Conservation (phyloP, 1,140 invertebrate genomes). For the Drosophila bocqueti region DNA sequence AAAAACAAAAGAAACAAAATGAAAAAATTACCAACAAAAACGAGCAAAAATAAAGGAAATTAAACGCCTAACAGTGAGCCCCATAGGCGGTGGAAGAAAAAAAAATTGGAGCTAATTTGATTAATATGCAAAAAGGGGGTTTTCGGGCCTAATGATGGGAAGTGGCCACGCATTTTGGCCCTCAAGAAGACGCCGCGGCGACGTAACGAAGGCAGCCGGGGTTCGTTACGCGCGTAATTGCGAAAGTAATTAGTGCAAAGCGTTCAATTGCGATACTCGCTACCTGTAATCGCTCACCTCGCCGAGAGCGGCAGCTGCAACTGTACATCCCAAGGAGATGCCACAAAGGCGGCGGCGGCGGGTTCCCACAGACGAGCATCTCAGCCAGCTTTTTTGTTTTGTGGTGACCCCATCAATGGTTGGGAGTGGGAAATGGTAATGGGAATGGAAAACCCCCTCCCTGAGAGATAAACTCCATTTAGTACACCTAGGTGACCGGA, state of each 20-base stretch:
- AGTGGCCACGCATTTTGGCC: conserved; percentile 73
- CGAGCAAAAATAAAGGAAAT: conserved; percentile 23
- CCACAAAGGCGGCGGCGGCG: conserved; percentile 1
- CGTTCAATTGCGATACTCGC: conserved; percentile 56
- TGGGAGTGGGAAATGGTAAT: background rate
- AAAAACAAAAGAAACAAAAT: no score
- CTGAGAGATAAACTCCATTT: conserved; percentile 7
- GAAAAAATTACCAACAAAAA: conserved; percentile 13
- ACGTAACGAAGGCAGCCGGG: conserved; percentile 37
- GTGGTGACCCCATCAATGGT: conserved; percentile 12
- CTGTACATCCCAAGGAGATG: conserved; percentile 16
- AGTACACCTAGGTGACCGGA: background rate
- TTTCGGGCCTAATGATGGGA: conserved; percentile 71
- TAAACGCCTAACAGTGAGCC: conserved; percentile 63
- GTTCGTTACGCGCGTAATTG: conserved; percentile 74
- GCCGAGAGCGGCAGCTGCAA: conserved; percentile 5
- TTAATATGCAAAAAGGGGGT: conserved; percentile 64
- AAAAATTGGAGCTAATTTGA: conserved; percentile 81
- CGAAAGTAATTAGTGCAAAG: conserved; percentile 81
- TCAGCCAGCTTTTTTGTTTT: background rate
- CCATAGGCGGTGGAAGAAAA: conserved; percentile 42
- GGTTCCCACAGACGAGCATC: conserved; percentile 25
- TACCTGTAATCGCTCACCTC: conserved; percentile 6
- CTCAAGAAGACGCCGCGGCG: conserved; percentile 59
- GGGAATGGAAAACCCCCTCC: background rate